phyloP scores from a whole-genome alignment of 2,888 invertebrate species.

The Electrophaes corylata region DNA sequence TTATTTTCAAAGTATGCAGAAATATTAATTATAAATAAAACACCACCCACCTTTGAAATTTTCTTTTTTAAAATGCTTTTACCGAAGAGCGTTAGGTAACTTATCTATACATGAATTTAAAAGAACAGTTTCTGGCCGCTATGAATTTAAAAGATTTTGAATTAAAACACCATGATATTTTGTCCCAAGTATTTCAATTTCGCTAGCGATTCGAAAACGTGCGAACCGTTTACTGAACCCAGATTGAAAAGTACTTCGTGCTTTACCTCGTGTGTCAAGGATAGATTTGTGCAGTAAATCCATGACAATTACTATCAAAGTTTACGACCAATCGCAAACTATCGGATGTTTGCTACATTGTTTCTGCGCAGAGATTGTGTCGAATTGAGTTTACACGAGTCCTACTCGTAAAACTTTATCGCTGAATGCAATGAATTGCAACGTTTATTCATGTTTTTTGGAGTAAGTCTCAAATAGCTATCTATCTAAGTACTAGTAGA shows the following conservation, averaged over 20 bases:
- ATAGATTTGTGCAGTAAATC: slow-evolving; percentile 16
- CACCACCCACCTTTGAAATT: no score
- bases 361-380: slow-evolving; percentile 37
- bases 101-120: no score
- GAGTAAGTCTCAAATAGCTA: no score
- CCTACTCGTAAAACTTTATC: slow-evolving; percentile 12
- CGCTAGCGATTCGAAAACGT: background rate
- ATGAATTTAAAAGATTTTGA: no score
- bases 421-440: slow-evolving; percentile 7
- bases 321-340: slow-evolving; percentile 17
- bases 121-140: no score
- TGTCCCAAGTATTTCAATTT: background rate
- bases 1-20: no score
- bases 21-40: no score
- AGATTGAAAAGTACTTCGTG: slow-evolving; percentile 11
- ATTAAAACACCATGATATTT: no score
- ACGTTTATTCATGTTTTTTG: background rate
- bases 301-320: slow-evolving; percentile 17
- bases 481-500: no score
- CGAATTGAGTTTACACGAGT: slow-evolving; percentile 4
- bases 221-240: background rate
- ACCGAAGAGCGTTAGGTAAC: no score
- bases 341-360: slow-evolving; percentile 38
- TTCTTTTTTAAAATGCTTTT: no score
- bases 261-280: slow-evolving; percentile 12